Conservation (phyloP, 2,113 vertebrate species). For the Nothoprocta pentlandii region DNA sequence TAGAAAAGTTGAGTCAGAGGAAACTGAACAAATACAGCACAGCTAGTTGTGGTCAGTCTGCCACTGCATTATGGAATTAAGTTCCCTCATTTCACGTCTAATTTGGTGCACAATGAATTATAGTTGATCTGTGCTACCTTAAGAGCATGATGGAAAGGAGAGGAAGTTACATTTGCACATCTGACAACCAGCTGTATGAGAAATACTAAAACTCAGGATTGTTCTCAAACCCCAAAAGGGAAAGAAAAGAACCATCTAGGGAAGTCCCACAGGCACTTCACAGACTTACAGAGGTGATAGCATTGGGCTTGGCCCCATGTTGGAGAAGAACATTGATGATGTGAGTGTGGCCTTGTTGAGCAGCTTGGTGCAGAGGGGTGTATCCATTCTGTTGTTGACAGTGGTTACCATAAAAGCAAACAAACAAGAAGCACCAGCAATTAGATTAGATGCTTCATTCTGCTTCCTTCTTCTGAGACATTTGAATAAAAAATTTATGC, state of each 20-base stretch:
- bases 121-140: background rate
- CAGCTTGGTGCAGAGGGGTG: slow-evolving; percentile 96
- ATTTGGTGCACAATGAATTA: background rate
- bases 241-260: background rate
- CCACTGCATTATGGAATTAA: background rate
- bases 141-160: background rate
- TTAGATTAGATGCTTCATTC: slow-evolving; percentile 11
- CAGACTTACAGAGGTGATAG: slow-evolving; percentile 88
- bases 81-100: background rate
- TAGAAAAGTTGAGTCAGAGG: background rate
- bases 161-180: slow-evolving; percentile 34
- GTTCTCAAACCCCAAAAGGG: background rate
- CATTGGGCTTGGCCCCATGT: slow-evolving; percentile 92
- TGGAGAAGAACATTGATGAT: slow-evolving; percentile 94
- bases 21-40: background rate
- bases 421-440: background rate
- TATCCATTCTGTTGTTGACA: slow-evolving; percentile 88
- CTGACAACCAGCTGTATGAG: slow-evolving; percentile 65
- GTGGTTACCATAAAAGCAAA: background rate
- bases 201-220: background rate
- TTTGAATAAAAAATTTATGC: background rate
- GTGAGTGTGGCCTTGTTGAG: slow-evolving; percentile 97
- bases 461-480: background rate
- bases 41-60: background rate
- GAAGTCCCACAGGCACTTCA: background rate